phyloP scores from a whole-genome alignment of 2,797 vertebrate genomes.

The Manis pentadactyla region DNA sequence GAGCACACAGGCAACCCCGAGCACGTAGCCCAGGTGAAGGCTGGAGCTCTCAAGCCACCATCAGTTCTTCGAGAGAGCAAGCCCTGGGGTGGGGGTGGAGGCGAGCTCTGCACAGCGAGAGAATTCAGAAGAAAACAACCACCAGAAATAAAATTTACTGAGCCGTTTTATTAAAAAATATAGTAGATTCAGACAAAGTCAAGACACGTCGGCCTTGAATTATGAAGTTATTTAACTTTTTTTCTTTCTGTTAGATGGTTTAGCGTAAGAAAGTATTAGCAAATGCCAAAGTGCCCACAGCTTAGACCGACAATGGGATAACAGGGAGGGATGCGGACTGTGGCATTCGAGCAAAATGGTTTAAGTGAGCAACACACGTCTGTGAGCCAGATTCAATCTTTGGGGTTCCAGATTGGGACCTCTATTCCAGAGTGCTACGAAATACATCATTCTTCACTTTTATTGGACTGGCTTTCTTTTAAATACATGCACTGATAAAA shows the following conservation, averaged over 20 bases:
- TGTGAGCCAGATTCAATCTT: neutral
- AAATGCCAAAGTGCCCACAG: neutral
- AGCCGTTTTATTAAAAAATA: neutral
- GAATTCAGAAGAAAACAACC: slow-evolving; percentile 29
- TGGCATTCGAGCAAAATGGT: neutral
- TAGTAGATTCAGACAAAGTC: neutral
- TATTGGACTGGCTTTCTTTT: neutral
- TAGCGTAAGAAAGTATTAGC: neutral
- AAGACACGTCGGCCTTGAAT: neutral
- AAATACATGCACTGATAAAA: neutral
- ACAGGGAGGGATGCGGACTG: neutral
- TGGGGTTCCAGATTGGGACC: neutral
- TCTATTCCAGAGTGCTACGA: neutral
- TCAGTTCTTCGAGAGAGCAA: slow-evolving; percentile 31
- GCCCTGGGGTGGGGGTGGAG: neutral
- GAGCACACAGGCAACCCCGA: slow-evolving; percentile 70
- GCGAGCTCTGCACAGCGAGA: neutral
- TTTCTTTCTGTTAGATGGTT: neutral
- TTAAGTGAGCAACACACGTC: neutral
- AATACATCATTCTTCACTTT: neutral
- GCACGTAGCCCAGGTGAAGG: neutral
- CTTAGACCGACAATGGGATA: neutral
- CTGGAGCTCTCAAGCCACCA: slow-evolving; percentile 32
- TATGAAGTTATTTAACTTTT: neutral
- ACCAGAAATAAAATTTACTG: neutral